These are phyloP conservation scores for Cyprinodon brontotheroides DNA, from an alignment of 2,113 vertebrate genomes.

Conservation along the genomic window DNA sequence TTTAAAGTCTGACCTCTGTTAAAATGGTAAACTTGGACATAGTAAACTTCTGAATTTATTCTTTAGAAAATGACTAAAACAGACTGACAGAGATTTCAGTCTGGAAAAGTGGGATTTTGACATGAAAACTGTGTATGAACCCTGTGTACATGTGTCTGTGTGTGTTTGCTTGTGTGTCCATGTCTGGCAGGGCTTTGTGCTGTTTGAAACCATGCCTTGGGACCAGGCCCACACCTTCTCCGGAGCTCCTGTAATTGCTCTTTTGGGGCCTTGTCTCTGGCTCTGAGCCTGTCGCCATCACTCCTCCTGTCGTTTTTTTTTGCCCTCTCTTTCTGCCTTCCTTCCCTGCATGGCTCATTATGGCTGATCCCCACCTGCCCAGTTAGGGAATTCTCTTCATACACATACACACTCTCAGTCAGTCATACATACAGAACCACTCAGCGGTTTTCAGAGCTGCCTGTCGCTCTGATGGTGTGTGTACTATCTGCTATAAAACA, in stretches of 20 bases:
- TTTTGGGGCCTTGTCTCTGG: slow-evolving; percentile 71
- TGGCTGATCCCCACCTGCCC: slow-evolving; percentile 71
- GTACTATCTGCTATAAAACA: slow-evolving; percentile 74
- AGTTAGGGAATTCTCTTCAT: slow-evolving; percentile 52
- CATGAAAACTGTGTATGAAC: not conserved
- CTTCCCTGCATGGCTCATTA: slow-evolving; percentile 70
- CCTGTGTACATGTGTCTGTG: slow-evolving; percentile 27
- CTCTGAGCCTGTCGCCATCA: slow-evolving; percentile 60
- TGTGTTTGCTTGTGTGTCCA: slow-evolving; percentile 19
- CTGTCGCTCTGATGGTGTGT: slow-evolving; percentile 60
- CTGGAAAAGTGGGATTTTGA: not conserved
- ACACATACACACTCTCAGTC: slow-evolving; percentile 15
- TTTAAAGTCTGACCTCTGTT: not conserved
- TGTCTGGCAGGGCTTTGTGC: slow-evolving; percentile 55
- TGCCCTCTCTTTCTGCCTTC: slow-evolving; percentile 30
- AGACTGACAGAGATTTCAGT: too few relatives aligned
- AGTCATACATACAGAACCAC: slow-evolving; percentile 33
- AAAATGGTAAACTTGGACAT: not conserved
- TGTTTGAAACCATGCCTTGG: slow-evolving; percentile 62
- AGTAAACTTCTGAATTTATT: not conserved
- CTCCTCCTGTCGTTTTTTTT: slow-evolving; percentile 31
- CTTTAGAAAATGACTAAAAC: too few relatives aligned
- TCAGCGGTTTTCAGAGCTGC: slow-evolving; percentile 70
- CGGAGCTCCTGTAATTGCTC: slow-evolving; percentile 75
- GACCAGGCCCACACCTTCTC: slow-evolving; percentile 67